Evolutionary conservation across 2,888 invertebrate species (phyloP).

Genomic region (Cryptophagus acutangulus): DNA sequence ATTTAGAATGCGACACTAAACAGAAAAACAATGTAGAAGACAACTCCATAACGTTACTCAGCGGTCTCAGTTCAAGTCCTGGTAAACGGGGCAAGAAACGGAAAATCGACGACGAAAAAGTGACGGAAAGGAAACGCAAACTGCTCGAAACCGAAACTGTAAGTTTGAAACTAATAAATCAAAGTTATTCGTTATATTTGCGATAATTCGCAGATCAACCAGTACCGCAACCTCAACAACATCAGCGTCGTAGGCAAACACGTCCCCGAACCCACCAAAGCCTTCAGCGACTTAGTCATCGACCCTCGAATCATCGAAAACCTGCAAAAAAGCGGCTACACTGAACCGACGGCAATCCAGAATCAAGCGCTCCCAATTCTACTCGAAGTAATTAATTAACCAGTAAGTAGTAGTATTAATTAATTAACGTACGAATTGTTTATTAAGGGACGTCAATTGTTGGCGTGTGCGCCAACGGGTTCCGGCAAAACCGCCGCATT

Average conservation of each 20-base stretch:
- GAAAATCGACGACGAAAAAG: slow-evolving; percentile 26
- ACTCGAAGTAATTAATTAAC: slow-evolving; percentile 57
- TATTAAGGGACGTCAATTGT: slow-evolving; percentile 59
- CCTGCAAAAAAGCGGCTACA: slow-evolving; percentile 64
- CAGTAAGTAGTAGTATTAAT: slow-evolving; percentile 3
- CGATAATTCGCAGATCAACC: slow-evolving; percentile 62
- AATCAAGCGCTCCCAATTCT: slow-evolving; percentile 90
- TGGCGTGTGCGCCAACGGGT: slow-evolving; percentile 96
- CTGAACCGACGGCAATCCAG: slow-evolving; percentile 82
- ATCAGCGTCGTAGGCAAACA: slow-evolving; percentile 77
- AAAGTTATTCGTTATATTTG: slow-evolving; percentile 6
- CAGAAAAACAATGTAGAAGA: slow-evolving; percentile 18
- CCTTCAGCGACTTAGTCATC: slow-evolving; percentile 65
- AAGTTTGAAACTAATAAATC: slow-evolving; percentile 6
- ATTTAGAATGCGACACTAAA: slow-evolving; percentile 11
- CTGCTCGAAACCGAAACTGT: slow-evolving; percentile 31
- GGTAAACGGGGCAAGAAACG: slow-evolving; percentile 34
- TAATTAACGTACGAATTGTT: slow-evolving; percentile 10
- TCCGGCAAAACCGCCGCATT: slow-evolving; percentile 97
- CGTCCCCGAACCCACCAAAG: slow-evolving; percentile 69
- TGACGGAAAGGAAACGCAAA: slow-evolving; percentile 34
- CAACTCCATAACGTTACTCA: slow-evolving; percentile 31
- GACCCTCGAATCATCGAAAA: slow-evolving; percentile 61
- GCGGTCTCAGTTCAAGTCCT: slow-evolving; percentile 23
- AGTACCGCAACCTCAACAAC: slow-evolving; percentile 67